Evolutionary conservation across 2,888 invertebrate species (phyloP).

Genomic region (Lottia scabra): DNA sequence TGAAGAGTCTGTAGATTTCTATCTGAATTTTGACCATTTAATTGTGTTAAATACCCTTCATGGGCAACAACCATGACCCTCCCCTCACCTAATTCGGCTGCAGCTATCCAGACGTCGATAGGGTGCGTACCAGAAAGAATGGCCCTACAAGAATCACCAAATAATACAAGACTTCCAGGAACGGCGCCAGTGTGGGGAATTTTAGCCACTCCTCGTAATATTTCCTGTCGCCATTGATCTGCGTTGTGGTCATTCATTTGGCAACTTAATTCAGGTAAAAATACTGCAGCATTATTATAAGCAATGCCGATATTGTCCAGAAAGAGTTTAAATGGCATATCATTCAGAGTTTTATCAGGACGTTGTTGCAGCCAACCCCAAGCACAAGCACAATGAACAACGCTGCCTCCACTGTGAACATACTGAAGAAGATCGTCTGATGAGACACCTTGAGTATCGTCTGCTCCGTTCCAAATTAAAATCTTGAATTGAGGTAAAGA

Average conservation of each 20-base stretch:
- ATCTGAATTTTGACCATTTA: background rate
- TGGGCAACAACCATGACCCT: background rate
- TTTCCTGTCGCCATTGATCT: background rate
- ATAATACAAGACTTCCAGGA: background rate
- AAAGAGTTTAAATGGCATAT: background rate
- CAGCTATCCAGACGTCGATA: constrained; percentile 1
- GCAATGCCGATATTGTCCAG: background rate
- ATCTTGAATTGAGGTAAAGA: background rate
- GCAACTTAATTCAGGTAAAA: background rate
- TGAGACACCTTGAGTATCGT: background rate
- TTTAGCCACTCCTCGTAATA: background rate
- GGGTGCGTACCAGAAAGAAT: background rate
- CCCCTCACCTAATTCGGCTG: background rate
- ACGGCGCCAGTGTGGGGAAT: background rate
- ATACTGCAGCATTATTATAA: background rate
- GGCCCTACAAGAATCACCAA: background rate
- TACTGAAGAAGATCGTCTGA: background rate
- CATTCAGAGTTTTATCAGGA: background rate
- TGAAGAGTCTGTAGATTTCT: background rate
- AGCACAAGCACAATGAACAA: background rate
- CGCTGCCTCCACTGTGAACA: background rate
- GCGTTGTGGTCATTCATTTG: background rate
- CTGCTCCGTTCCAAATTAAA: background rate
- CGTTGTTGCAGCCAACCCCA: background rate
- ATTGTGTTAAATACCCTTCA: background rate